phyloP scores from a whole-genome alignment of 64 coral and sea anemone genomes.

The Montipora efflorescens region DNA sequence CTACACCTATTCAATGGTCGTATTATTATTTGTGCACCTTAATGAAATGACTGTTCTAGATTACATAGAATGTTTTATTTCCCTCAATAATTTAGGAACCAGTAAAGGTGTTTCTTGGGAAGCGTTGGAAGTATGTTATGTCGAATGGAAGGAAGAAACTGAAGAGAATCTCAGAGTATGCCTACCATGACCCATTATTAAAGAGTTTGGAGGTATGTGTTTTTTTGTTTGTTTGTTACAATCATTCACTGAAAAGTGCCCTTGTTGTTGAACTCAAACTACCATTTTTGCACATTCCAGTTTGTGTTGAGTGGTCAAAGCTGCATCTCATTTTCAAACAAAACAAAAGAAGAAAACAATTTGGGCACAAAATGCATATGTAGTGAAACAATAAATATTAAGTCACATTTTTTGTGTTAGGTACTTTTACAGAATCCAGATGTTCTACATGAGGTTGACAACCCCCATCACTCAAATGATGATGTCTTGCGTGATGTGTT shows the following conservation, averaged over 20 bases:
- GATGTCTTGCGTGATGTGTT: conserved; percentile 50
- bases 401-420: conserved; percentile 15
- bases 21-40: no score
- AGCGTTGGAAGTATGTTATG: conserved; percentile 7
- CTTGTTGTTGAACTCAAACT: neutral
- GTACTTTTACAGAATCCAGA: conserved; percentile 38
- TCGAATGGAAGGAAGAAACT: conserved; percentile 32
- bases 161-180: conserved; percentile 13
- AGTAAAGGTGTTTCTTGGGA: conserved; percentile 29
- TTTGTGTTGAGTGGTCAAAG: neutral
- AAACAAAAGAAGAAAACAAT: neutral
- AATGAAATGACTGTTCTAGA: no score
- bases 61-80: neutral
- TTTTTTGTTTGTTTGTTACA: neutral
- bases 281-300: neutral
- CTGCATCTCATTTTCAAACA: no score
- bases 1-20: no score
- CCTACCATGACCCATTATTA: conserved; percentile 36
- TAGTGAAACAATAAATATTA: conserved; percentile 8
- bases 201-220: conserved; percentile 46
- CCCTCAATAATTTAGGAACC: conserved; percentile 32
- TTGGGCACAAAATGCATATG: neutral
- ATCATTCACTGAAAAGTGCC: neutral
- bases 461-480: conserved; percentile 40
- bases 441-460: conserved; percentile 23